phyloP scores from a whole-genome alignment of 2,113 vertebrate species.

The Drymodes brunneopygia region DNA sequence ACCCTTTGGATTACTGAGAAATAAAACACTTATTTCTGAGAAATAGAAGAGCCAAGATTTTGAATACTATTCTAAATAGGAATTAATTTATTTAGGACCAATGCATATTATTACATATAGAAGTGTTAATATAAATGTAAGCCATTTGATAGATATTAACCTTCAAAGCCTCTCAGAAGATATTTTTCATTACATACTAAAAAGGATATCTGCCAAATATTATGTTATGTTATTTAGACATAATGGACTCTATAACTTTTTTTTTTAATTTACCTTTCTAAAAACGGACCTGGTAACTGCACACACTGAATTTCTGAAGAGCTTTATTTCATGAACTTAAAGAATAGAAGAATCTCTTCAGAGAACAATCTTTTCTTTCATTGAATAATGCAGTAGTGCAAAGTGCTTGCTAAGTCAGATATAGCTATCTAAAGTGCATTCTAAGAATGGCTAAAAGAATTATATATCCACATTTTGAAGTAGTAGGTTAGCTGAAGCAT shows the following conservation, averaged over 20 bases:
- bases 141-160: not conserved
- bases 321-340: not conserved
- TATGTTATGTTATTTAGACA: not conserved
- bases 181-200: not conserved
- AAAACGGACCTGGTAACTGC: not conserved
- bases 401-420: not conserved
- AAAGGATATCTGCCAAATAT: not conserved
- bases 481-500: not conserved
- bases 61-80: not conserved
- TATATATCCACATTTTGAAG: not conserved
- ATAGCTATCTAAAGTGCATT: not conserved
- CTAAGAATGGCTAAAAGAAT: not conserved
- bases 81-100: not conserved
- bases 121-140: not conserved
- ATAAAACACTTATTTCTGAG: not conserved
- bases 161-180: not conserved
- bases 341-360: not conserved
- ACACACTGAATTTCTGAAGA: not conserved
- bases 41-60: not conserved
- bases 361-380: not conserved
- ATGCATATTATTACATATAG: not conserved
- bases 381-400: not conserved
- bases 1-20: not conserved
- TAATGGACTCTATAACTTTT: not conserved
- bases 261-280: not conserved